Evolutionary conservation across 2,797 vertebrate genomes (phyloP), one percentile per base, ranked within the genome.

Genomic region (Somateria mollissima): DNA sequence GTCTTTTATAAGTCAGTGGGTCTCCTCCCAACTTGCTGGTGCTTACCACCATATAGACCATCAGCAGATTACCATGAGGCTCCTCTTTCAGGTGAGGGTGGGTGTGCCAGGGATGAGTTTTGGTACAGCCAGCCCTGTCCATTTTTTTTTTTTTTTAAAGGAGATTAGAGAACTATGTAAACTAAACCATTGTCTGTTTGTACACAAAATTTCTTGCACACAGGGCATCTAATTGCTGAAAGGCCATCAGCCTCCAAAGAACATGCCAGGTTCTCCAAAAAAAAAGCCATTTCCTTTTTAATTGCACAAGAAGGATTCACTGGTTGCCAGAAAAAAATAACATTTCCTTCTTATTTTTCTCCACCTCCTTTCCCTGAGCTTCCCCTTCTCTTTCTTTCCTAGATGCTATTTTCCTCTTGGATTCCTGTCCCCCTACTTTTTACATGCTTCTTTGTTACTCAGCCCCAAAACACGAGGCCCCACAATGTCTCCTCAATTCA

Each of bases 51-150:
- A 2, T 1, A 4, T 3, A 25, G 57, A 30, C 18, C 14, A 11
- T 1, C 1, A 2, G 3, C 0, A 19, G 4, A 10, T 83, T 57
- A 27, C 53, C n/a, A 15, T 21, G 65, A 65, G 21, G 17, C 16
- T 62, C 34, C 24, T 81, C 51, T 69, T 65, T 76, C 49, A 66
- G 18, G 21, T 11, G 27, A 58, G 18, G 17, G 1, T 41, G 14
- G 12, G 1, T 41, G 15, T 62, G 22, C 8, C 0, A 0, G 10
- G 11, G 8, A 49, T 6, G 3, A 60, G 15, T 53, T 70, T 21
- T 49, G 13, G 47, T 87, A 22, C 36, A 76, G 6, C 4, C 47
- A 49, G 47, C 22, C 21, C 28, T 14, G 6, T 47, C 17, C 27
- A 47, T 47, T 47, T 47, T 47, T 20, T 45, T 19, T 47, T 47